A percentile compares a stretch with the other conserved stretches of the same genome.
Conservation (phyloP, 2,797 vertebrate genomes). For the Xiphophorus birchmanni region DNA sequence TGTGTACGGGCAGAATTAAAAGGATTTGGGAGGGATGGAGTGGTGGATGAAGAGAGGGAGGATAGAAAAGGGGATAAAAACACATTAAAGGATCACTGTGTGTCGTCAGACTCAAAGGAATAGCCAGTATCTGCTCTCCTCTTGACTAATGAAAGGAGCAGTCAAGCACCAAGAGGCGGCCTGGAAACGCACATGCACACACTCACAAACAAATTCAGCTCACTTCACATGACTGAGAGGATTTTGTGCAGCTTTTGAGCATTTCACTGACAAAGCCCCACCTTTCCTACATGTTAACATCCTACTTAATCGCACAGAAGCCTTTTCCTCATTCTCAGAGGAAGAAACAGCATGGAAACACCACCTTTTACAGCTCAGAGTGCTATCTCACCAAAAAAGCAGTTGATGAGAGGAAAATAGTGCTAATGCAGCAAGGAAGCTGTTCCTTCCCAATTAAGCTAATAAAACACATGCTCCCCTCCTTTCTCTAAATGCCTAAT, state of each 20-base stretch:
- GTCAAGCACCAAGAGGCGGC: slow-evolving; percentile 43
- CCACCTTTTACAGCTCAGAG: slow-evolving; percentile 67
- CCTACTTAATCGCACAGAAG: slow-evolving; percentile 12
- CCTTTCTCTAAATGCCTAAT: slow-evolving; percentile 76
- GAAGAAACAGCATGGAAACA: slow-evolving; percentile 58
- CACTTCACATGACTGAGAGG: slow-evolving; percentile 23
- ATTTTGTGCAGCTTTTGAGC: slow-evolving; percentile 29
- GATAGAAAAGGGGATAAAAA: slow-evolving; percentile 53
- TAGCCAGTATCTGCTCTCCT: slow-evolving; percentile 61
- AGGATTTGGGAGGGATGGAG: slow-evolving; percentile 23
- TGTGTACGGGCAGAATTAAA: slow-evolving; percentile 43
- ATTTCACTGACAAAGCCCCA: slow-evolving; percentile 10
- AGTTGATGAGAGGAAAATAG: slow-evolving; percentile 79
- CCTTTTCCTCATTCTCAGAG: slow-evolving; percentile 67
- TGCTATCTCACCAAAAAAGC: slow-evolving; percentile 58
- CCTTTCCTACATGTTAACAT: slow-evolving; percentile 14
- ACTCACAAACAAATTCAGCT: slow-evolving; percentile 29
- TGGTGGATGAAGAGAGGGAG: slow-evolving; percentile 34
- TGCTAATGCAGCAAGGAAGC: slow-evolving; percentile 80
- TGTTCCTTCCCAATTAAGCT: slow-evolving; percentile 80
- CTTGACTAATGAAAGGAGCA: slow-evolving; percentile 68
- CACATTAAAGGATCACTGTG: slow-evolving; percentile 65
- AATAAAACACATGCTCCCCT: slow-evolving; percentile 77
- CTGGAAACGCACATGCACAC: slow-evolving; percentile 14
- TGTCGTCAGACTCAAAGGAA: slow-evolving; percentile 65